Evolutionary conservation across 2,797 vertebrate genomes (phyloP), one percentile per base, ranked within the genome.

Genomic region (Vultur gryphus): DNA sequence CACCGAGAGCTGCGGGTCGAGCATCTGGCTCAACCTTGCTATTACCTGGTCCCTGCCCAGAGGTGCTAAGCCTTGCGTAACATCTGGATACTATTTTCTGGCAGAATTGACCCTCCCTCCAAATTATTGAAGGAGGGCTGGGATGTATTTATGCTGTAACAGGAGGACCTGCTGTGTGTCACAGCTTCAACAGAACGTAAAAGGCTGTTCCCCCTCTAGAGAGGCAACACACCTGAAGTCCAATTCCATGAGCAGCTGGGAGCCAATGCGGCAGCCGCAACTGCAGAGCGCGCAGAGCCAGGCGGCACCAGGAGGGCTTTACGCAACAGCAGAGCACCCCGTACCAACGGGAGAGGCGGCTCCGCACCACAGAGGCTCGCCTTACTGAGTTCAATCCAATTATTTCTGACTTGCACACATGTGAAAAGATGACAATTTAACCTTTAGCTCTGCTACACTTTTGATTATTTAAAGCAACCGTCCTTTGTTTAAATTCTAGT

Each of bases 1-100:
- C 28, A 20, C 6, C 3, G 0, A 18, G 59, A 48, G 31, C 57
- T 31, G 26, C 1, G 0, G 6, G 6, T 11, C 7, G 10, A 39
- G 55, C 15, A 9, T 6, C 23, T 8, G 31, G 19, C 31, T 37
- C 5, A 0, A 12, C 29, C 35, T 6, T 24, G 23, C 54, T 7
- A 11, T 25, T 28, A 18, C 37, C 46, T 8, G 15, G 13, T 1
- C 28, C 62, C n/a, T 33, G 14, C 20, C 37, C 73, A 72, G 58
- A 33, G 23, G 13, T 35, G 49, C 41, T 28, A 54, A 51, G 54
- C 33, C 77, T 31, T 29, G 31, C 41, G 69, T 13, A 86, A 72
- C 65, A 64, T 2, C 85, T 71, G 70, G 73, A 6, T 16, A 0
- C 1, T 4, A 1, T n/a, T 54, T 75, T 17, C 46, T 52, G 66